phyloP scores from a whole-genome alignment of 2,797 vertebrate genomes.

The Paramormyrops hopkinsi region DNA sequence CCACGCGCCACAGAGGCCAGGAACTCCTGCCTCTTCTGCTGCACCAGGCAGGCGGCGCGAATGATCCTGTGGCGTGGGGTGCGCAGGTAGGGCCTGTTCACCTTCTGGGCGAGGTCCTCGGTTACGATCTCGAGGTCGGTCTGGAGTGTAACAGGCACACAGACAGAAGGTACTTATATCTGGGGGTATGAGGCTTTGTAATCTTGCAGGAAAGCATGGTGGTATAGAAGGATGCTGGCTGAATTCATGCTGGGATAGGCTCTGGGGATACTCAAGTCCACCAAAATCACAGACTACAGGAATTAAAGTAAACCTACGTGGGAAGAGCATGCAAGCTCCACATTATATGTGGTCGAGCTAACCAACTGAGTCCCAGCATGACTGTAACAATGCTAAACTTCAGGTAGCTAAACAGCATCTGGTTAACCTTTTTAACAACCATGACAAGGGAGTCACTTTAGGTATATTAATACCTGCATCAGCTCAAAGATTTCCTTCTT shows the following conservation, averaged over 20 bases:
- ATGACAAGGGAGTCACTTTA: background rate
- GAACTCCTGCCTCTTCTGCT: conserved; percentile 97
- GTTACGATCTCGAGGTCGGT: conserved; percentile 98
- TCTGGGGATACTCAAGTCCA: background rate
- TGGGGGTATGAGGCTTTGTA: background rate
- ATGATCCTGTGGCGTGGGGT: conserved; percentile 97
- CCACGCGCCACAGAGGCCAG: conserved; percentile 91
- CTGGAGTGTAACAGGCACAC: conserved; percentile 49
- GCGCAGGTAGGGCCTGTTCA: conserved; percentile 94
- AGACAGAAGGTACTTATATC: background rate
- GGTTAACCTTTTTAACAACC: background rate
- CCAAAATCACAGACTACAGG: background rate
- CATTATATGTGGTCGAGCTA: background rate
- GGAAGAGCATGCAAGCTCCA: background rate
- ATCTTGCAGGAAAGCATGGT: background rate
- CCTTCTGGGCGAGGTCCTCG: conserved; percentile 96
- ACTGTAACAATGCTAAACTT: background rate
- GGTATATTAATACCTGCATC: conserved; percentile 79
- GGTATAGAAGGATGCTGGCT: background rate
- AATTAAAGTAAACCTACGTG: background rate
- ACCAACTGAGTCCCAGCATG: background rate
- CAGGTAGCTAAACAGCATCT: background rate
- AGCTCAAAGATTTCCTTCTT: conserved; percentile 99
- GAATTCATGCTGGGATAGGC: background rate
- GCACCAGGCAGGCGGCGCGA: conserved; percentile 88